A percentile compares a stretch with the other conserved stretches of the same genome.
These are phyloP conservation scores for Formica aserva DNA, from an alignment of 2,888 invertebrate genomes.

Conservation along the genomic window DNA sequence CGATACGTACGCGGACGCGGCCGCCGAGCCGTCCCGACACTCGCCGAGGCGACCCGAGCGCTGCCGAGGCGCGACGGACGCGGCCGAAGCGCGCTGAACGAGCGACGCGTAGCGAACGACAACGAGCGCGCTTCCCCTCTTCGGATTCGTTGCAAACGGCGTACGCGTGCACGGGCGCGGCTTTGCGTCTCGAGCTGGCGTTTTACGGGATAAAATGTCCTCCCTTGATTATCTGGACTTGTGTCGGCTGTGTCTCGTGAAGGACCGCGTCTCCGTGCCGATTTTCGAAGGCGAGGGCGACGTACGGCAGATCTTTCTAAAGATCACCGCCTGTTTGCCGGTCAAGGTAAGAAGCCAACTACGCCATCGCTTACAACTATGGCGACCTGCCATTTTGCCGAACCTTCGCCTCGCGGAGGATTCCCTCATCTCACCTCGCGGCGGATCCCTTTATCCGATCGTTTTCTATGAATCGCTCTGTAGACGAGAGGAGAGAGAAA, in stretches of 20 bases:
- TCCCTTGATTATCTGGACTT: constrained; percentile 84
- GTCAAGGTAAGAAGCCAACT: constrained; percentile 89
- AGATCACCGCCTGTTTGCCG: constrained; percentile 91
- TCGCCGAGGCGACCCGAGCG: constrained; percentile 55
- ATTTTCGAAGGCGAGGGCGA: constrained; percentile 91
- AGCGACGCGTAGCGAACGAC: constrained; percentile 70
- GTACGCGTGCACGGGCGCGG: constrained; percentile 83
- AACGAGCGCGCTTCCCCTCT: constrained; percentile 70
- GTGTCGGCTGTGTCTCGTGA: constrained; percentile 85
- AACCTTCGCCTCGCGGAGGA: constrained; percentile 46
- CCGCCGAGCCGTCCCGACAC: not conserved
- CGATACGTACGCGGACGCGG: constrained; percentile 72
- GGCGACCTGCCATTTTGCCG: constrained; percentile 82
- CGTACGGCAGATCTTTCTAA: constrained; percentile 88
- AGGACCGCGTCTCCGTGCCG: constrained; percentile 88
- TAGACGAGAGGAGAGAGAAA: not conserved
- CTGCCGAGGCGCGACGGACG: constrained; percentile 52
- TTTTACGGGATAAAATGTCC: constrained; percentile 83
- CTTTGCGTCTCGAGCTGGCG: constrained; percentile 81
- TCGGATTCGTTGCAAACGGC: constrained; percentile 76
- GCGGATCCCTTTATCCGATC: constrained; percentile 1
- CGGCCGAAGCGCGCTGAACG: constrained; percentile 53
- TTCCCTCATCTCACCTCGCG: constrained; percentile 7
- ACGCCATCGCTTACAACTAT: constrained; percentile 75
- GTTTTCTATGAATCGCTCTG: constrained; percentile 49